Conservation (phyloP, 2,888 invertebrate genomes). For the Acrobasis consociella region DNA sequence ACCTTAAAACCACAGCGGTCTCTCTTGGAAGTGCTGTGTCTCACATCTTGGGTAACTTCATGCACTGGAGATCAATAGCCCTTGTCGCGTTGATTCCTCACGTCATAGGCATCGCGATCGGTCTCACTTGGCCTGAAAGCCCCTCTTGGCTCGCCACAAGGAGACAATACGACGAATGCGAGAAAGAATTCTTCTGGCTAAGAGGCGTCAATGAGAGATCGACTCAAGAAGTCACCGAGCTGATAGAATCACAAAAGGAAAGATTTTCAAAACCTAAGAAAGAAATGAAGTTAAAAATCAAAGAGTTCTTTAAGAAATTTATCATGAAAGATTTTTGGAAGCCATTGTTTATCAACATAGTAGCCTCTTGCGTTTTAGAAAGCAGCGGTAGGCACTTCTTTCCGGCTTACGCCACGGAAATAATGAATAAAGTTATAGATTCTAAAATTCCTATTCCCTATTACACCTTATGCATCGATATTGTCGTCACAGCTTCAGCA, state of each 20-base stretch:
- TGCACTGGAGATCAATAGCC: constrained; percentile 51
- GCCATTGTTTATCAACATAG: constrained; percentile 43
- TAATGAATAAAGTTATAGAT: constrained; percentile 42
- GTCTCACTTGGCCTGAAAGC: constrained; percentile 81
- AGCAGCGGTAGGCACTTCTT: constrained; percentile 49
- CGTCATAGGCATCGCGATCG: constrained; percentile 43
- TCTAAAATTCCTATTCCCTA: constrained; percentile 40
- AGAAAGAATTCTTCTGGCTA: constrained; percentile 74
- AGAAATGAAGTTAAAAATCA: constrained; percentile 2
- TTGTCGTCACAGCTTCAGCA: constrained; percentile 44
- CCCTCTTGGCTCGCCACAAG: constrained; percentile 83
- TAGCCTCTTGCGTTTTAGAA: constrained; percentile 44
- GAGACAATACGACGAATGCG: constrained; percentile 70
- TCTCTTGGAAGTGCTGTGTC: constrained; percentile 50
- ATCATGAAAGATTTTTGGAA: constrained; percentile 41
- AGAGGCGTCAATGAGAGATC: constrained; percentile 57
- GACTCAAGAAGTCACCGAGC: constrained; percentile 43
- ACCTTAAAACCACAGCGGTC: constrained; percentile 53
- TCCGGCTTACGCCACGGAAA: constrained; percentile 46
- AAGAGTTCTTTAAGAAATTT: constrained; percentile 36
- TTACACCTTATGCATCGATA: constrained; percentile 45
- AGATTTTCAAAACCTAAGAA: constrained; percentile 9
- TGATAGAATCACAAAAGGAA: constrained; percentile 45
- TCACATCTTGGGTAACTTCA: constrained; percentile 47
- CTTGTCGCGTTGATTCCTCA: constrained; percentile 45